Conservation (phyloP, 2,113 vertebrate genomes). For the Eulemur rufifrons region DNA sequence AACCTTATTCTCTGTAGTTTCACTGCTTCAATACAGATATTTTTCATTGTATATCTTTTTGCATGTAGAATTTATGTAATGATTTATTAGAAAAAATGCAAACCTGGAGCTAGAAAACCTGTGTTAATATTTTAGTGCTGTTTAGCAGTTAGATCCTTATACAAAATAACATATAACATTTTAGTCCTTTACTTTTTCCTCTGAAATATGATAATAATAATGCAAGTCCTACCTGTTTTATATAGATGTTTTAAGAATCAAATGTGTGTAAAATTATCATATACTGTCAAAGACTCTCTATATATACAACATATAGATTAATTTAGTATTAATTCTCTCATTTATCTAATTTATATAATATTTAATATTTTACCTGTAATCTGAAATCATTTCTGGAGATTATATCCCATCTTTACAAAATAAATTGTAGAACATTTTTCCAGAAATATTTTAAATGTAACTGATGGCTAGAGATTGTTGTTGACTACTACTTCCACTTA, state of each 20-base stretch:
- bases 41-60: background rate
- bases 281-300: background rate
- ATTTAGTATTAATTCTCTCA: background rate
- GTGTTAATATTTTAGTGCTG: background rate
- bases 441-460: background rate
- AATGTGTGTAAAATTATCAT: background rate
- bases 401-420: background rate
- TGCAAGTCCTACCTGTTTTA: background rate
- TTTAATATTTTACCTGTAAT: background rate
- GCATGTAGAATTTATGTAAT: background rate
- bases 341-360: background rate
- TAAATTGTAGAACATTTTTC: background rate
- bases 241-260: background rate
- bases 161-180: background rate
- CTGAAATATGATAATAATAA: background rate
- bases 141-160: background rate
- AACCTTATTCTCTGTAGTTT: background rate
- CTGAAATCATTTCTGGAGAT: background rate
- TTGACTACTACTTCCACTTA: background rate
- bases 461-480: background rate
- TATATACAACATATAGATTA: background rate
- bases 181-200: background rate
- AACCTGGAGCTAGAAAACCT: background rate
- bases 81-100: background rate
- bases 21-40: background rate